Percentiles rank a stretch among this genome's conserved stretches.
Evolutionary conservation across 1,140 invertebrate genomes (phyloP).

Genomic region (Leptinotarsa undecemlineata): DNA sequence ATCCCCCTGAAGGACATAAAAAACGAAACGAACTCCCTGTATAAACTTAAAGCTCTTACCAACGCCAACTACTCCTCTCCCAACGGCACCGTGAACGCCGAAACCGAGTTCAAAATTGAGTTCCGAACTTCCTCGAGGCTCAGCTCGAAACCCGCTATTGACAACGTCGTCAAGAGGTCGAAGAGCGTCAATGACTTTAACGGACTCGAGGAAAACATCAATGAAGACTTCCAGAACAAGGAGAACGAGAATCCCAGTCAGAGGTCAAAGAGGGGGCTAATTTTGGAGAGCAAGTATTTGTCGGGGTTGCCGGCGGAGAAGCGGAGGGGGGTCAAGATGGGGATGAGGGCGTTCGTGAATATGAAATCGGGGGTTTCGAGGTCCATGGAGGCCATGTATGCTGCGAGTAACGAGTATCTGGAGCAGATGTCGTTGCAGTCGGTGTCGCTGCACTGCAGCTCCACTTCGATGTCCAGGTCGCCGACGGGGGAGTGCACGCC

Average conservation of each 20-base stretch:
- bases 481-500: slow-evolving; percentile 30
- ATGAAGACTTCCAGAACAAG: slow-evolving; percentile 68
- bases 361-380: slow-evolving; percentile 49
- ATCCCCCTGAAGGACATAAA: slow-evolving; percentile 57
- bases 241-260: slow-evolving; percentile 69
- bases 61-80: slow-evolving; percentile 39
- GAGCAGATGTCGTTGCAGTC: slow-evolving; percentile 51
- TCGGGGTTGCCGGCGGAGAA: slow-evolving; percentile 53
- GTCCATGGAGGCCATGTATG: slow-evolving; percentile 55
- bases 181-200: slow-evolving; percentile 49
- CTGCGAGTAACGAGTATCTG: slow-evolving; percentile 42
- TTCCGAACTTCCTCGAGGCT: slow-evolving; percentile 41
- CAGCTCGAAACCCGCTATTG: slow-evolving; percentile 25
- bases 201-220: slow-evolving; percentile 33
- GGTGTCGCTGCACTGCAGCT: slow-evolving; percentile 50
- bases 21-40: slow-evolving; percentile 53
- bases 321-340: slow-evolving; percentile 72
- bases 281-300: slow-evolving; percentile 54
- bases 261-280: slow-evolving; percentile 25
- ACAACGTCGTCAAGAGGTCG: slow-evolving; percentile 41
- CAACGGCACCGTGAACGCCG: slow-evolving; percentile 44
- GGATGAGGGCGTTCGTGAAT: slow-evolving; percentile 64
- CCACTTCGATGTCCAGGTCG: slow-evolving; percentile 44
- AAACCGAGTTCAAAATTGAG: slow-evolving; percentile 50
- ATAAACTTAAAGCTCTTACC: slow-evolving; percentile 49